These are phyloP conservation scores for Onchidella celtica DNA, from an alignment of 2,888 invertebrate species.

Conservation along the genomic window DNA sequence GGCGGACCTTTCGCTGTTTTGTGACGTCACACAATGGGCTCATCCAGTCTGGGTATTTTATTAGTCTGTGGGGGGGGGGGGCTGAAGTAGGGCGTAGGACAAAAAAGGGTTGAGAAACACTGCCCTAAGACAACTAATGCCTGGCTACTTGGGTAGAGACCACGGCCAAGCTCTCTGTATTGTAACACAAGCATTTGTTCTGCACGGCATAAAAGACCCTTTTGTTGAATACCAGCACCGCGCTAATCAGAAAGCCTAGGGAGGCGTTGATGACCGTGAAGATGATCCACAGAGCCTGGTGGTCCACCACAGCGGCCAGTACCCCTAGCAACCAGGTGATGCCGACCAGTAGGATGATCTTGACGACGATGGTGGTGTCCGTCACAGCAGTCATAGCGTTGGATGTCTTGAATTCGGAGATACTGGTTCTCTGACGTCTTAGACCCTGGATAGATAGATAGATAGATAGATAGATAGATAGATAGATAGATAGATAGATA, in stretches of 20 bases:
- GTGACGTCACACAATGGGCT: no score
- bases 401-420: slow-evolving; percentile 41
- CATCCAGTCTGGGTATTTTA: no score
- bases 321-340: slow-evolving; percentile 56
- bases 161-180: slow-evolving; percentile 1
- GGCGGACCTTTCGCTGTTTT: no score
- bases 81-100: no score
- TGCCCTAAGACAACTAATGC: no score
- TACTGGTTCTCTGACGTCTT: slow-evolving; percentile 30
- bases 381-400: slow-evolving; percentile 26
- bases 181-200: slow-evolving; percentile 15
- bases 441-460: slow-evolving; percentile 31
- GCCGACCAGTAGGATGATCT: slow-evolving; percentile 55
- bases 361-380: slow-evolving; percentile 50
- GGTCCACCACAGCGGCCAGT: slow-evolving; percentile 49
- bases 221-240: slow-evolving; percentile 49
- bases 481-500: background rate
- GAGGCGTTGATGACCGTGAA: slow-evolving; percentile 55
- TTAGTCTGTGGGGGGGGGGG: no score
- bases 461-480: background rate
- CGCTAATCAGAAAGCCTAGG: slow-evolving; percentile 51
- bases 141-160: slow-evolving; percentile 6
- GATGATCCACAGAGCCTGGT: slow-evolving; percentile 46
- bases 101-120: no score
- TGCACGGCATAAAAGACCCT: slow-evolving; percentile 39